Evolutionary conservation across 2,888 invertebrate genomes (phyloP), one percentile per base, ranked within the genome.

Genomic region (Hipparchia semele): DNA sequence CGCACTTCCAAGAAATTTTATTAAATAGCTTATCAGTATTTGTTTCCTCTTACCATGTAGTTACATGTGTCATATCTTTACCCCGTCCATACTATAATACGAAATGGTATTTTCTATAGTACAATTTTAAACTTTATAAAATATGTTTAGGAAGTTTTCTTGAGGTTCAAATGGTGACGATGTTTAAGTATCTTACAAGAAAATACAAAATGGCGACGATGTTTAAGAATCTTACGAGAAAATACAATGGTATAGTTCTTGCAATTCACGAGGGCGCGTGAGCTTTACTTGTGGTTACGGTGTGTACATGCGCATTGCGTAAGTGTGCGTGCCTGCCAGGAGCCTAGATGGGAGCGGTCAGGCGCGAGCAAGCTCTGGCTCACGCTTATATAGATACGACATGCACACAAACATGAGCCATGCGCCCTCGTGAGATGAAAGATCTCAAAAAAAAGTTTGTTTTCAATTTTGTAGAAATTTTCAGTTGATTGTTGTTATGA

Each of bases 31-130:
- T 12, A 45, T 39, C 45, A 45, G 12, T 46, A 45, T 45, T 46
- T 62, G 2, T 13, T 51, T 51, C 6, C 5, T n/a, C 7, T 13
- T 45, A 6, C 49, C 33, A 39, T 53, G n/a, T 66, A 54, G 54
- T 68, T 9, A 59, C 46, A 9, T 23, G 54, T 59, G 23, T 76
- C 74, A 71, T 76, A 73, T 71, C 73, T 71, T 73, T 67, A 70
- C 74, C 75, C 79, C 77, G 78, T 79, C 77, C 76, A 79, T 73
- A 64, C 51, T 51, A 45, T 39, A 68, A 58, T 45, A 59, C 58
- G 73, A 59, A 51, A 64, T 70, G n/a, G 53, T 74, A 51, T 74
- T 70, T 71, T 61, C 59, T 71, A 64, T 62, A 75, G 73, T 75
- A 73, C 58, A 58, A 58, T 23, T n/a, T 13, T 56, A 58, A 58